phyloP scores from a whole-genome alignment of 2,888 invertebrate species.

The Onchidella celtica region DNA sequence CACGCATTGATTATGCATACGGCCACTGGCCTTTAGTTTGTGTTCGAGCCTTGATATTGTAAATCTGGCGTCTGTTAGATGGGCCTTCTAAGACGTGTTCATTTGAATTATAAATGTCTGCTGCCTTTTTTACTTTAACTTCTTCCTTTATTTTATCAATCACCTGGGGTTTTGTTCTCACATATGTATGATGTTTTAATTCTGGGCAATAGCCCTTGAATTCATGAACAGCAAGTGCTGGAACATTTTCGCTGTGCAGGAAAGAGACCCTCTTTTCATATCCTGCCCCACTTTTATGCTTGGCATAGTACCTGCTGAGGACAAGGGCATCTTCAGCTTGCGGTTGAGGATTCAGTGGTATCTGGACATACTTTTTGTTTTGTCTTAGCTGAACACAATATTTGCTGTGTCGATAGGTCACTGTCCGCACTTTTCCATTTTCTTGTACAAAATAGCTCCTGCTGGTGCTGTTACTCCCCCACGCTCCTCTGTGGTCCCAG shows the following conservation, averaged over 20 bases:
- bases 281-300: neutral
- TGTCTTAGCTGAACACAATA: conserved; percentile 7
- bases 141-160: conserved; percentile 12
- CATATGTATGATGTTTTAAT: neutral
- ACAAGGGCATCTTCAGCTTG: neutral
- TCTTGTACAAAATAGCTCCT: neutral
- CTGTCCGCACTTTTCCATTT: neutral
- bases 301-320: neutral
- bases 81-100: neutral
- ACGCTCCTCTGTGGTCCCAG: conserved; percentile 11
- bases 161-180: neutral
- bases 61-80: neutral
- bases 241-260: neutral
- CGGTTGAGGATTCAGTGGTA: conserved; percentile 1
- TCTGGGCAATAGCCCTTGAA: conserved; percentile 16
- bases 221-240: neutral
- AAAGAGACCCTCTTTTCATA: conserved; percentile 7
- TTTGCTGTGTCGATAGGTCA: neutral
- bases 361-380: neutral
- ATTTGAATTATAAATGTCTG: neutral
- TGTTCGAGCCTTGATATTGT: neutral
- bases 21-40: neutral
- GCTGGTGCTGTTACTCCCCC: neutral
- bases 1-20: too few species aligned
- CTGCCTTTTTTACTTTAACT: conserved; percentile 4